Conservation (phyloP, 2,888 invertebrate genomes). For the Diadegma fenestrale region DNA sequence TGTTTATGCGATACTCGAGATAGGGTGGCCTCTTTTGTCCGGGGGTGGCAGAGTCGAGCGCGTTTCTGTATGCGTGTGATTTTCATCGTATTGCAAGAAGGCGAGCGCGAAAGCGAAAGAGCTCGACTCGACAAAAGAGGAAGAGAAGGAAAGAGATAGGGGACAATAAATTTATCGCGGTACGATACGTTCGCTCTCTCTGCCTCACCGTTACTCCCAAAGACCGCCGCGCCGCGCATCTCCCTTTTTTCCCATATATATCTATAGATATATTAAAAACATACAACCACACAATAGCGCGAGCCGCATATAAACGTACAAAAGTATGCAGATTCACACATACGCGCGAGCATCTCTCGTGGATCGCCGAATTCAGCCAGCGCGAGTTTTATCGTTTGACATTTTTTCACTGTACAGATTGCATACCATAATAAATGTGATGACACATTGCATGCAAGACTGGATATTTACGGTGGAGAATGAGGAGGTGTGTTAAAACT, state of each 20-base stretch:
- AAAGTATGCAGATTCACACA: slow-evolving; percentile 19
- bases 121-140: slow-evolving; percentile 16
- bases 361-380: slow-evolving; percentile 38
- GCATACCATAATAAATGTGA: slow-evolving; percentile 54
- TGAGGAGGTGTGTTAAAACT: slow-evolving; percentile 47
- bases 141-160: slow-evolving; percentile 40
- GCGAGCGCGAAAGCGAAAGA: slow-evolving; percentile 26
- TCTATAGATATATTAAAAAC: slow-evolving; percentile 24
- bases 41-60: slow-evolving; percentile 74
- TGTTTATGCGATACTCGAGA: slow-evolving; percentile 80
- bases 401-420: slow-evolving; percentile 58
- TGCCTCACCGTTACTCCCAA: slow-evolving; percentile 60
- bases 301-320: slow-evolving; percentile 19
- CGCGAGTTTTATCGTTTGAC: slow-evolving; percentile 51
- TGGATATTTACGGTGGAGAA: slow-evolving; percentile 31
- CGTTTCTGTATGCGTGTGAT: slow-evolving; percentile 42
- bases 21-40: slow-evolving; percentile 79
- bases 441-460: slow-evolving; percentile 49
- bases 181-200: slow-evolving; percentile 63
- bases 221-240: slow-evolving; percentile 44
- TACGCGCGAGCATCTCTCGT: slow-evolving; percentile 11
- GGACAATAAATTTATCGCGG: slow-evolving; percentile 69
- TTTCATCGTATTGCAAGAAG: slow-evolving; percentile 46
- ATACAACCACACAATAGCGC: slow-evolving; percentile 24
- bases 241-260: slow-evolving; percentile 20